Conservation (phyloP, 2,113 vertebrate genomes). For the Asarcornis scutulata region DNA sequence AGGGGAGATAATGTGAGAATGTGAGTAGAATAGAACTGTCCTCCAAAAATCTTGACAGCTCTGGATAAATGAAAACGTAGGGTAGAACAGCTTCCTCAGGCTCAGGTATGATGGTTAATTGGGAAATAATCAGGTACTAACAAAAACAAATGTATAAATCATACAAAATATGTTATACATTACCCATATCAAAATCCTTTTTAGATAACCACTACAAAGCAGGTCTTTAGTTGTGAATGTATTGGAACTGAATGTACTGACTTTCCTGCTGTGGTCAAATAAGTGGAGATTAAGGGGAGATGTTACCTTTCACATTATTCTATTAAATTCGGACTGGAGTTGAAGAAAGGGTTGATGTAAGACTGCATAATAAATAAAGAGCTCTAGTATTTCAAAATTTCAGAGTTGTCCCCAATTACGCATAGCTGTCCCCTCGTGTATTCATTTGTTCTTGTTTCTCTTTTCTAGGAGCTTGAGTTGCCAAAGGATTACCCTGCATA, state of each 20-base stretch:
- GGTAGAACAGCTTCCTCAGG: background rate
- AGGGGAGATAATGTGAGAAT: background rate
- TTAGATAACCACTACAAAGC: background rate
- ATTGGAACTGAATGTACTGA: background rate
- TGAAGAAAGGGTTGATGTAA: background rate
- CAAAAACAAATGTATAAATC: background rate
- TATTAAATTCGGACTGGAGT: background rate
- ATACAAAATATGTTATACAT: background rate
- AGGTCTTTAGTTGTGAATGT: background rate
- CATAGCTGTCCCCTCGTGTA: background rate
- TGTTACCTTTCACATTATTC: background rate
- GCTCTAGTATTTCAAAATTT: background rate
- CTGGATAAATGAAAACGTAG: background rate
- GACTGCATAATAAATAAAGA: background rate
- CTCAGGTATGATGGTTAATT: background rate
- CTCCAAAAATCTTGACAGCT: background rate
- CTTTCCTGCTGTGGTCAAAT: background rate
- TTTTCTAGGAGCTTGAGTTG: conserved; percentile 92
- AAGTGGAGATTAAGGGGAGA: background rate
- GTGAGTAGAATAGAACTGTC: background rate
- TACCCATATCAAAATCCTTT: background rate
- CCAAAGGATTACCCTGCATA: conserved; percentile 97
- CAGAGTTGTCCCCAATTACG: background rate
- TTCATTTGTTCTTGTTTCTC: conserved; percentile 58
- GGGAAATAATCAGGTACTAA: background rate